phyloP scores from a whole-genome alignment of 2,888 invertebrate species.

The Pomacea canaliculata region DNA sequence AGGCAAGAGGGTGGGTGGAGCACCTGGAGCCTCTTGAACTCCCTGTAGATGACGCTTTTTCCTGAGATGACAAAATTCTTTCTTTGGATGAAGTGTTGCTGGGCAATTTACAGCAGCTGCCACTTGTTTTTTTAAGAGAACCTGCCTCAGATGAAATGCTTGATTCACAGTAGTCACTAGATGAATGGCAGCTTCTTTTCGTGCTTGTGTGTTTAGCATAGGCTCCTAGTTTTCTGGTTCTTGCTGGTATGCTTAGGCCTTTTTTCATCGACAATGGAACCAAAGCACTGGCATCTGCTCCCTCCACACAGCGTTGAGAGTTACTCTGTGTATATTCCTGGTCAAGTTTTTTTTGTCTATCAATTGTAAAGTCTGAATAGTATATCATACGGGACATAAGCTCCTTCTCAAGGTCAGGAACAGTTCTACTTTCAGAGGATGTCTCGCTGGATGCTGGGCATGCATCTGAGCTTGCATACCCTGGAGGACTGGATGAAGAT shows the following conservation, averaged over 20 bases:
- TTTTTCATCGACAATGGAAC: no score
- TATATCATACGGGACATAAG: constrained; percentile 56
- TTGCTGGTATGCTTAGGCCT: no score
- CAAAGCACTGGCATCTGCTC: not conserved
- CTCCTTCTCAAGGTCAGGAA: constrained; percentile 43
- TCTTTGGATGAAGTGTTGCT: constrained; percentile 4
- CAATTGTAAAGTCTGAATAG: constrained; percentile 60
- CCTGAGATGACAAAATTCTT: constrained; percentile 4
- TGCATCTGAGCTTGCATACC: not conserved
- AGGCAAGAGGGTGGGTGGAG: constrained; percentile 51
- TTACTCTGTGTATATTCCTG: not conserved
- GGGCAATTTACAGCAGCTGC: not conserved
- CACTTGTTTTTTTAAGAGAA: constrained; percentile 7
- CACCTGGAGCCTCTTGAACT: constrained; percentile 43
- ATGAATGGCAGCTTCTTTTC: not conserved
- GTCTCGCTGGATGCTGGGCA: not conserved
- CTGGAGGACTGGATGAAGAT: not conserved
- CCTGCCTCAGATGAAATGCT: constrained; percentile 16
- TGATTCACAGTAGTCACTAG: constrained; percentile 9
- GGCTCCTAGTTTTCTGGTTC: no score
- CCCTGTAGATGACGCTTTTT: constrained; percentile 29
- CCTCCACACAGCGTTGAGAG: constrained; percentile 28
- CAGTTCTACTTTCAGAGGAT: constrained; percentile 1
- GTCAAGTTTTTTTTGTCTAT: constrained; percentile 57
- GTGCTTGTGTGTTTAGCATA: not conserved